These are phyloP conservation scores for Caenorhabditis inopinata DNA, from an alignment of 1,140 invertebrate genomes.

Conservation along the genomic window DNA sequence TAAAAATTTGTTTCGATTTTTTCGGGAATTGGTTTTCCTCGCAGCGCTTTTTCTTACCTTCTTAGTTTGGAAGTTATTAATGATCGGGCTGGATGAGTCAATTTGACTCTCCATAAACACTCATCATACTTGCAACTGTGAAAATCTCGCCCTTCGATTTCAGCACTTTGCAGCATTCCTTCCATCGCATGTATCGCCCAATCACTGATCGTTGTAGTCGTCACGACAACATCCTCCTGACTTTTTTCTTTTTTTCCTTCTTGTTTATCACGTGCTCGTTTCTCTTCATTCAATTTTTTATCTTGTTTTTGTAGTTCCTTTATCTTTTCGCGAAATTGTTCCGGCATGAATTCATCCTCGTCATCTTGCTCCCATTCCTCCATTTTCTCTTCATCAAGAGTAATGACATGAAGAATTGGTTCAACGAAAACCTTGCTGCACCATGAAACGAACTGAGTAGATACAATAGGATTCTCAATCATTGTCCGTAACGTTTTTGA, in stretches of 20 bases:
- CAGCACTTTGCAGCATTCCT: slow-evolving; percentile 19
- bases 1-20: too few relatives aligned
- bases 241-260: slow-evolving; percentile 58
- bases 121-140: not conserved
- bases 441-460: slow-evolving; percentile 65
- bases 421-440: slow-evolving; percentile 61
- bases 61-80: not conserved
- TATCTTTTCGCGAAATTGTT: slow-evolving; percentile 41
- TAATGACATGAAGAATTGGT: slow-evolving; percentile 63
- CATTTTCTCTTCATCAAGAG: slow-evolving; percentile 46
- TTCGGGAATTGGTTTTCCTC: too few relatives aligned
- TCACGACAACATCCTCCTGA: slow-evolving; percentile 39
- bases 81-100: not conserved
- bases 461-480: slow-evolving; percentile 46
- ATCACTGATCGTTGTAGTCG: slow-evolving; percentile 26
- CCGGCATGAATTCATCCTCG: slow-evolving; percentile 51
- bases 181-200: slow-evolving; percentile 19
- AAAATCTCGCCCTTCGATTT: not conserved
- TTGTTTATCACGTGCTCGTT: slow-evolving; percentile 59
- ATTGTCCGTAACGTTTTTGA: slow-evolving; percentile 3
- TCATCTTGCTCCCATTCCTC: not conserved
- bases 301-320: slow-evolving; percentile 38
- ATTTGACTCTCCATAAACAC: not conserved
- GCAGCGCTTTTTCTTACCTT: too few relatives aligned
- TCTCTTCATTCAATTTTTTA: slow-evolving; percentile 51